Evolutionary conservation across 2,797 vertebrate species (phyloP), one percentile per base, ranked within the genome.

Genomic region (Hypotaenidia okinawae): DNA sequence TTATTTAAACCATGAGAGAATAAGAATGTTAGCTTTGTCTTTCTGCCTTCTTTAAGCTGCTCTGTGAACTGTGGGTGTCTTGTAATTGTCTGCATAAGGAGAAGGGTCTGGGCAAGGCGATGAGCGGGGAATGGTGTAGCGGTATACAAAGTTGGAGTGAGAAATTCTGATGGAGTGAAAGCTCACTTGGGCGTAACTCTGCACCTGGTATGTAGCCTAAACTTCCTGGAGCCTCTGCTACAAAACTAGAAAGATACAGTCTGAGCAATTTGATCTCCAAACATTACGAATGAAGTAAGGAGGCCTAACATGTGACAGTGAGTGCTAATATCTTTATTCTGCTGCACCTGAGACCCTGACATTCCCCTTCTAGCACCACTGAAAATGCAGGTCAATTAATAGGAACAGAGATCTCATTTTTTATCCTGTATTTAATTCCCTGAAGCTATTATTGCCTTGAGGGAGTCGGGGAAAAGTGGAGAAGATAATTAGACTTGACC

Each of bases 401-500:
- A 47, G 87, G 76, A 83, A 33, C 58, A 62, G 33, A 88, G 55
- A 73, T 83, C 41, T 92, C 83, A 82, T 87, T 94, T 95, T 63
- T 70, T 67, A 74, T 74, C 72, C 92, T 25, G 41, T 94, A 28
- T 85, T 88, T 93, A 94, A 94, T 89, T 92, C 75, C 37, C 64
- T 28, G 30, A 54, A 55, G 87, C 73, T 83, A 73, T 88, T 90
- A 89, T 35, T 88, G 51, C 77, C 86, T 90, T 94, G 59, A 79
- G 85, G 83, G 77, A 84, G 14, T 32, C 19, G 62, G 39, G 49
- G 35, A 41, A 54, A 66, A 95, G 39, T 55, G n/a, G 45, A 91
- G 90, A 85, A 85, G 94, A 78, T 93, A 77, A 89, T 94, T 88
- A 83, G 73, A 69, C 79, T 92, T 86, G 90, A 87, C 95, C 94